Percentiles rank a stretch among this genome's conserved stretches.
Evolutionary conservation across 2,888 invertebrate species (phyloP).

Genomic region (Tiliacea aurago): DNA sequence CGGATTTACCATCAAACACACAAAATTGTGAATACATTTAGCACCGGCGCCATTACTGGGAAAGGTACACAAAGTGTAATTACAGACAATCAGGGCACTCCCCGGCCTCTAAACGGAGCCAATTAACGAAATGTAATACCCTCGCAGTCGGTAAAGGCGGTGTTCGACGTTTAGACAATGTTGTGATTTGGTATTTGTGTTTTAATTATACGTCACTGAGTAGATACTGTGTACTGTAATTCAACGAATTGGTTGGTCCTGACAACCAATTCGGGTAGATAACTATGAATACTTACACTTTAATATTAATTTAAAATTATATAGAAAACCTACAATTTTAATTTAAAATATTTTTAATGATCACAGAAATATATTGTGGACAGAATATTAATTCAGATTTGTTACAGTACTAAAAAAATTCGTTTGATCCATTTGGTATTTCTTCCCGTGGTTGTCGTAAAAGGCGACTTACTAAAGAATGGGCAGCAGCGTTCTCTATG

Average conservation of each 20-base stretch:
- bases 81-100: conserved; percentile 65
- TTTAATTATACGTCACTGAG: not conserved
- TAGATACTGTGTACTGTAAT: not conserved
- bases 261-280: too few species aligned
- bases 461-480: too few species aligned
- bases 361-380: too few species aligned
- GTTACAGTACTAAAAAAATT: too few species aligned
- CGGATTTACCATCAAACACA: conserved; percentile 4
- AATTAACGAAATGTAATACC: conserved; percentile 67
- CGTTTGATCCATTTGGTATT: too few species aligned
- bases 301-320: not conserved
- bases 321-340: too few species aligned
- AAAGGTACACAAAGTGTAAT: conserved; percentile 66
- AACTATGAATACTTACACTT: not conserved
- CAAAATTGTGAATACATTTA: conserved; percentile 50
- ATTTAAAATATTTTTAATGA: too few species aligned
- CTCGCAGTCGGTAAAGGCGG: conserved; percentile 33
- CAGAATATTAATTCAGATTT: too few species aligned
- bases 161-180: conserved; percentile 17
- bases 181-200: conserved; percentile 40
- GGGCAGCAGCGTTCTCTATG: too few species aligned
- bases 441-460: too few species aligned
- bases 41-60: conserved; percentile 51
- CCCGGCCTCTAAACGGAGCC: conserved; percentile 60
- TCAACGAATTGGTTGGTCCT: not conserved